Evolutionary conservation across 37 sponge, comb jelly and placozoan genomes (phyloP).

Genomic region (Spongilla lacustris): DNA sequence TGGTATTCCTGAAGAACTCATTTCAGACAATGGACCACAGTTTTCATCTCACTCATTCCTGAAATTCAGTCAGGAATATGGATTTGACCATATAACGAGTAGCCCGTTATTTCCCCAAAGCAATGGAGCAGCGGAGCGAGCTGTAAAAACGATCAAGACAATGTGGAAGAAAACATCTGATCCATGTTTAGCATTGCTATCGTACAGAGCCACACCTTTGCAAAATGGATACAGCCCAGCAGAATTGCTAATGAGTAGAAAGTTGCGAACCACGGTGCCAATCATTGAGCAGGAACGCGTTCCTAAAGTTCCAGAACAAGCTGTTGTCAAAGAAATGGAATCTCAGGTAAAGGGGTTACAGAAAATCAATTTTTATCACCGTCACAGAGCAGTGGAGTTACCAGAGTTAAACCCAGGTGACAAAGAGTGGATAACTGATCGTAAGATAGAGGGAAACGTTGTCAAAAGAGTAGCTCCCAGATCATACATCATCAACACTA

Average conservation of each 20-base stretch:
- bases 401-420: constrained; percentile 13
- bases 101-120: constrained; percentile 64
- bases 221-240: too few species aligned
- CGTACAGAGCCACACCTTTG: too few species aligned
- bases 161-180: too few species aligned
- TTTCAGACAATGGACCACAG: constrained; percentile 79
- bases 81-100: constrained; percentile 51
- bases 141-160: too few species aligned
- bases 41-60: constrained; percentile 27
- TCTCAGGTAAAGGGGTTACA: neutral
- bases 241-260: too few species aligned
- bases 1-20: constrained; percentile 57
- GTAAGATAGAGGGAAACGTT: constrained; percentile 13
- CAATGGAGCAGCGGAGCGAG: too few species aligned
- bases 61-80: constrained; percentile 18
- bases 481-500: constrained; percentile 25
- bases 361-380: neutral
- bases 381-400: constrained; percentile 11
- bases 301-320: constrained; percentile 18
- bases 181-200: too few species aligned
- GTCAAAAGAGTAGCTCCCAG: constrained; percentile 4
- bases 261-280: constrained; percentile 29
- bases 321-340: constrained; percentile 9
- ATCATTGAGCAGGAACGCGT: neutral
- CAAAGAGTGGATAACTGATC: constrained; percentile 27